Conservation (phyloP, 2,888 invertebrate species). For the Eupithecia dodoneata region DNA sequence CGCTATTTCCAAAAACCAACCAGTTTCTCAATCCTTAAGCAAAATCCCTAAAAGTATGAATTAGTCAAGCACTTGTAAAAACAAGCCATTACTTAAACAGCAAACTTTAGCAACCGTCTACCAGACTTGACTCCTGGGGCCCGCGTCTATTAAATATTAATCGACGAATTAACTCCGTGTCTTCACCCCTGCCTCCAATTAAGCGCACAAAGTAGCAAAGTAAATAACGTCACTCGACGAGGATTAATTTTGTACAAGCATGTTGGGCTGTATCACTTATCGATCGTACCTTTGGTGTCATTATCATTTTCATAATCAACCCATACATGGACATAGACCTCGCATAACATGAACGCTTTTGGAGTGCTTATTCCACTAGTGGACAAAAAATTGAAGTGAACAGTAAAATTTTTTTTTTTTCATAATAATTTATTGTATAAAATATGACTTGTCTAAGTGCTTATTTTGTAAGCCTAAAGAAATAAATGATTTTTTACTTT, state of each 20-base stretch:
- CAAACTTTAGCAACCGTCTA: slow-evolving; percentile 19
- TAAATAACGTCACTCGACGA: slow-evolving; percentile 72
- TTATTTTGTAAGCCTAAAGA: too few species aligned
- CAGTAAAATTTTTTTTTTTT: too few species aligned
- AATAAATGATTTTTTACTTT: too few species aligned
- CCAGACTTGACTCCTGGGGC: slow-evolving; percentile 28
- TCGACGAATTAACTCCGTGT: slow-evolving; percentile 80
- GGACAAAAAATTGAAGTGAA: too few species aligned
- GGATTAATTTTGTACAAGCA: slow-evolving; percentile 76
- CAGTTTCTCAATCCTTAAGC: neutral
- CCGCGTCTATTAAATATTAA: slow-evolving; percentile 79
- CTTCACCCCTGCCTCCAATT: slow-evolving; percentile 78
- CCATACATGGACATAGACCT: neutral
- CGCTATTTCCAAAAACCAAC: neutral
- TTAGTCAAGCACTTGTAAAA: slow-evolving; percentile 1
- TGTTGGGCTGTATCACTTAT: slow-evolving; percentile 11
- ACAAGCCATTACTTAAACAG: slow-evolving; percentile 30
- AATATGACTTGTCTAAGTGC: too few species aligned
- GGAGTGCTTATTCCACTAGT: too few species aligned
- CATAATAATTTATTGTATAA: too few species aligned
- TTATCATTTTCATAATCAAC: neutral
- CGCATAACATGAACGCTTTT: too few species aligned
- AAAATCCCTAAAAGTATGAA: neutral
- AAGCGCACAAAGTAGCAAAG: slow-evolving; percentile 80
- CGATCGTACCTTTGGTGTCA: neutral